These are phyloP conservation scores for Scaptomyza flava DNA, from an alignment of 2,888 invertebrate genomes.

Conservation along the genomic window DNA sequence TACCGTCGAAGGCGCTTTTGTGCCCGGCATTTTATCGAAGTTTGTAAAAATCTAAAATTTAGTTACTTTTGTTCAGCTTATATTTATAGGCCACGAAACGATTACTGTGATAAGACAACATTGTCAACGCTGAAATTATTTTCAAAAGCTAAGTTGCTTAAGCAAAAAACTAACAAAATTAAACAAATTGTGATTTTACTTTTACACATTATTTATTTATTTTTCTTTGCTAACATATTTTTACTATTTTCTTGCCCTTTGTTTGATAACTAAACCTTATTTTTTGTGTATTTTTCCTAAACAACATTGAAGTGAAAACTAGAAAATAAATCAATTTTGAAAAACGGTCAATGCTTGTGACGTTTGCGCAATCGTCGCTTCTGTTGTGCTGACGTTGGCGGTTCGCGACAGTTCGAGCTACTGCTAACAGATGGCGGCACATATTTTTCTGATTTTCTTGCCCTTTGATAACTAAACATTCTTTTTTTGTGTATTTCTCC, in stretches of 20 bases:
- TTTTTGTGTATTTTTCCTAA: slow-evolving; percentile 1
- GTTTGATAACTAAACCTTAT: slow-evolving; percentile 8
- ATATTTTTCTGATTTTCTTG: slow-evolving; percentile 11
- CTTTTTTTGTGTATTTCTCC: slow-evolving; percentile 4
- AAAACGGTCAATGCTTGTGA: slow-evolving; percentile 13
- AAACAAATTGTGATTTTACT: neutral
- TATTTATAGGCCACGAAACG: neutral
- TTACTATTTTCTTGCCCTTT: slow-evolving; percentile 12
- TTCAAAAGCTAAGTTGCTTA: neutral
- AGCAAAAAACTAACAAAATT: too few relatives aligned
- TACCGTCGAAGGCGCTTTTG: too few relatives aligned
- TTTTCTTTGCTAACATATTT: slow-evolving; percentile 16
- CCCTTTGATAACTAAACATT: slow-evolving; percentile 5
- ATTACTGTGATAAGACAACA: neutral
- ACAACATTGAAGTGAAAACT: slow-evolving; percentile 9
- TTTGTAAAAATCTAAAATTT: neutral
- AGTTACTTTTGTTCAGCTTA: neutral
- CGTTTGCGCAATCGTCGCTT: slow-evolving; percentile 22
- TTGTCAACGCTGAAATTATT: neutral
- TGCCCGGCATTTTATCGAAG: slow-evolving; percentile 24
- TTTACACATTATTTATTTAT: slow-evolving; percentile 20
- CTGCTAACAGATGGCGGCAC: slow-evolving; percentile 21
- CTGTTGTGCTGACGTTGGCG: slow-evolving; percentile 1
- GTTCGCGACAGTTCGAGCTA: neutral
- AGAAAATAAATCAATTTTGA: slow-evolving; percentile 1